Evolutionary conservation across 2,797 vertebrate species (phyloP), one percentile per base, ranked within the genome.

Genomic region (Chaunax sp.): DNA sequence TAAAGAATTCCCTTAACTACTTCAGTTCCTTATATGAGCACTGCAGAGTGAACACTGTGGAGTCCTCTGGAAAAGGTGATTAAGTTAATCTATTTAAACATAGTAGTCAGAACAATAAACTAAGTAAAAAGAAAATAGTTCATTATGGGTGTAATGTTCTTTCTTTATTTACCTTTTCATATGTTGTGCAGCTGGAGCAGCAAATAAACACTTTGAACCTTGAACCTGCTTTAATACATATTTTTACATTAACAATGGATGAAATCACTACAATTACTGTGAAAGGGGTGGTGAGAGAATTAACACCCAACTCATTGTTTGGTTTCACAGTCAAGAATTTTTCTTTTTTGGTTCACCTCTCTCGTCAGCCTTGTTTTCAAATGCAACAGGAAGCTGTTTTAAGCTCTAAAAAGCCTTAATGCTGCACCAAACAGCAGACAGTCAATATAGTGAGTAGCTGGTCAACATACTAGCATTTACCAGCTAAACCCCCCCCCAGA

Each of bases 11-110:
- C n/a, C 43, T 47, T 5, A 9, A 23, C n/a, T 22, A 26, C 53
- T 59, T 63, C 53, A 43, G 26, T 12, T 56, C 22, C 23, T 78
- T 8, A 30, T 40, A 53, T 44, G 35, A 79, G 37, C 16, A 43
- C 44, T 51, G 38, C 28, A 3, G 50, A 71, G 37, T 26, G 20
- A 64, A 45, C 14, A 46, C 1, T 9, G 2, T 19, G 8, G 41
- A 26, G 28, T 44, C 11, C 9, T 15, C 18, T 37, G 44, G 14
- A 46, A 64, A 63, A 49, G 6, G 38, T 12, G 9, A 65, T 16
- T n/a, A 4, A 22, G 20, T 18, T 2, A 9, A 2, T 4, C 4
- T 11, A 38, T 4, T 4, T 12, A 44, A 54, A 23, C 12, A 26
- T 7, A 22, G 37, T 11, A 15, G n/a, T 33, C 0, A 14, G 18